These are phyloP conservation scores for Anas platyrhynchos DNA, from an alignment of 2,113 vertebrate genomes.

Conservation along the genomic window DNA sequence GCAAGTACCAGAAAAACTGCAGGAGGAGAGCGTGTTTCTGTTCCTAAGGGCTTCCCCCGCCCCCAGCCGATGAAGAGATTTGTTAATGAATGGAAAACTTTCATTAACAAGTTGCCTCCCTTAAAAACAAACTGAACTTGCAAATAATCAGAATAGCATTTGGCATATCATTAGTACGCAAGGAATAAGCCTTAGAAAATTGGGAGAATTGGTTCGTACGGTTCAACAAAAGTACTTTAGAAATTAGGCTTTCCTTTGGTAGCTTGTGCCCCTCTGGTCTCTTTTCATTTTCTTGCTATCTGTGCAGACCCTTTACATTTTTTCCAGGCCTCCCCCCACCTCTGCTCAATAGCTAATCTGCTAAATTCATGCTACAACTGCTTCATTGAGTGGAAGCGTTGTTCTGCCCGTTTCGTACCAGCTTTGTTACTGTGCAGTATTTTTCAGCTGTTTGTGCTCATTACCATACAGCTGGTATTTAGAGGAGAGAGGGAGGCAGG, in stretches of 20 bases:
- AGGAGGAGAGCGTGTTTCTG: constrained; percentile 14
- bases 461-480: constrained; percentile 99
- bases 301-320: constrained; percentile 51
- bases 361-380: constrained; percentile 88
- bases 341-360: constrained; percentile 89
- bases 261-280: constrained; percentile 45
- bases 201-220: constrained; percentile 55
- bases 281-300: constrained; percentile 62
- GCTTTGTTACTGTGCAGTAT: constrained; percentile 88
- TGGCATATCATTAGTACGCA: constrained; percentile 55
- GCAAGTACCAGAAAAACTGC: constrained; percentile 8
- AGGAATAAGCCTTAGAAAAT: constrained; percentile 65
- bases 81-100: constrained; percentile 70
- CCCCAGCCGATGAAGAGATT: constrained; percentile 20
- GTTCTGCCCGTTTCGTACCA: constrained; percentile 84
- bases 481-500: constrained; percentile 85
- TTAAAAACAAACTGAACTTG: constrained; percentile 68
- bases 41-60: constrained; percentile 32
- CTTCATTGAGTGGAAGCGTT: constrained; percentile 86
- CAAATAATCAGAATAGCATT: constrained; percentile 55
- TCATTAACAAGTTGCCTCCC: constrained; percentile 63
- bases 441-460: constrained; percentile 90
- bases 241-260: constrained; percentile 61
- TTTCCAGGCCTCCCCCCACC: constrained; percentile 50
- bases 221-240: constrained; percentile 70